phyloP scores from a whole-genome alignment of 2,113 vertebrate species.

The Oceanites oceanicus region DNA sequence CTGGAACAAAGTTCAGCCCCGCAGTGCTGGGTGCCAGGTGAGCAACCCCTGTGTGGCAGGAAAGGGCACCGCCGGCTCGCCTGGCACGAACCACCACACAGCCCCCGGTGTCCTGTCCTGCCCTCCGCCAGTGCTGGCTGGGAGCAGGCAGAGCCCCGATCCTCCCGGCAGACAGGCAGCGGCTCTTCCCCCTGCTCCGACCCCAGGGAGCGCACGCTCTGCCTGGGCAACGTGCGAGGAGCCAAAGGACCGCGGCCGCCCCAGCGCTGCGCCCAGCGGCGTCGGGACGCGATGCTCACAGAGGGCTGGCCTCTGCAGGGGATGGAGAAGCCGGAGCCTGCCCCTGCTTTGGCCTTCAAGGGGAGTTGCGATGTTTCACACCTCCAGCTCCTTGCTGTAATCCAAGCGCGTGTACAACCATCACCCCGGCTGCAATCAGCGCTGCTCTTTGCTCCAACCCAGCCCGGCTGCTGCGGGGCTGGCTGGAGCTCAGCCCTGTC shows the following conservation, averaged over 20 bases:
- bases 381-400: neutral
- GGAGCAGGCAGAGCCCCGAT: accelerated
- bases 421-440: accelerated
- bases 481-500: neutral
- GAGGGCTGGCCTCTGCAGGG: no score
- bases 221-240: accelerated
- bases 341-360: neutral
- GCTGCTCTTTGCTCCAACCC: neutral
- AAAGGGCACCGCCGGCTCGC: neutral
- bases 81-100: neutral
- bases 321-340: neutral
- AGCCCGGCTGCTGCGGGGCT: neutral
- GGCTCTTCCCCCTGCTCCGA: neutral
- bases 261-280: neutral
- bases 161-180: accelerated
- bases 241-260: accelerated
- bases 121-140: neutral
- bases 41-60: neutral
- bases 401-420: accelerated
- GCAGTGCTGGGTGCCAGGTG: neutral
- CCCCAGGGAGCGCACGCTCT: accelerated
- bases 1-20: conserved; percentile 4
- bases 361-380: neutral
- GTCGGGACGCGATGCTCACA: accelerated
- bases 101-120: neutral